phyloP scores from a whole-genome alignment of 2,113 vertebrate genomes.

The Toxotes chatareus region DNA sequence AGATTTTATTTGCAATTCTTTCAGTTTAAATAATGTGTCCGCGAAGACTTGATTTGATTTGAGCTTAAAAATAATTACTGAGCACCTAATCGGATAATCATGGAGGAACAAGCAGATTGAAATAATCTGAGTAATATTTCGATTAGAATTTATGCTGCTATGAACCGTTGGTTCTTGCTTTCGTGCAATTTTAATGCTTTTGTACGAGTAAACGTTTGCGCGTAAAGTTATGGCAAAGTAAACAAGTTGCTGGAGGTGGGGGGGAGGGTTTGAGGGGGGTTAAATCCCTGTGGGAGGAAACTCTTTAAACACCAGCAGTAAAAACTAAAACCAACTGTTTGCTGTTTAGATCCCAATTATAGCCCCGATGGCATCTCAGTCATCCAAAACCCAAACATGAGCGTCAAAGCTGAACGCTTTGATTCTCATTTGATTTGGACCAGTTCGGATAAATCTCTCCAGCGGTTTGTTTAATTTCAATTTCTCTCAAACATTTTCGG shows the following conservation, averaged over 20 bases:
- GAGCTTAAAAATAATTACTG: neutral
- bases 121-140: neutral
- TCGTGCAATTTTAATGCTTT: neutral
- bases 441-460: neutral
- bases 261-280: neutral
- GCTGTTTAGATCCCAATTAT: conserved; percentile 49
- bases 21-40: too few relatives aligned
- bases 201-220: neutral
- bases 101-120: neutral
- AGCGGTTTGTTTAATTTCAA: neutral
- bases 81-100: rapidly evolving
- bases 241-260: neutral
- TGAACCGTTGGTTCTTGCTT: rapidly evolving
- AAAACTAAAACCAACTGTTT: conserved; percentile 65
- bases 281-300: conserved; percentile 38
- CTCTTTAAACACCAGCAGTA: conserved; percentile 55
- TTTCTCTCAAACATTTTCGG: neutral
- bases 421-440: neutral
- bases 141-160: neutral
- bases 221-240: conserved; percentile 22
- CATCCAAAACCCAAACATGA: neutral
- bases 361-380: conserved; percentile 25
- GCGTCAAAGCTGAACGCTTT: neutral
- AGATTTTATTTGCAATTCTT: too few relatives aligned
- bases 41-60: neutral